Conservation (phyloP, 2,797 vertebrate genomes). For the Meriones psammophilus region DNA sequence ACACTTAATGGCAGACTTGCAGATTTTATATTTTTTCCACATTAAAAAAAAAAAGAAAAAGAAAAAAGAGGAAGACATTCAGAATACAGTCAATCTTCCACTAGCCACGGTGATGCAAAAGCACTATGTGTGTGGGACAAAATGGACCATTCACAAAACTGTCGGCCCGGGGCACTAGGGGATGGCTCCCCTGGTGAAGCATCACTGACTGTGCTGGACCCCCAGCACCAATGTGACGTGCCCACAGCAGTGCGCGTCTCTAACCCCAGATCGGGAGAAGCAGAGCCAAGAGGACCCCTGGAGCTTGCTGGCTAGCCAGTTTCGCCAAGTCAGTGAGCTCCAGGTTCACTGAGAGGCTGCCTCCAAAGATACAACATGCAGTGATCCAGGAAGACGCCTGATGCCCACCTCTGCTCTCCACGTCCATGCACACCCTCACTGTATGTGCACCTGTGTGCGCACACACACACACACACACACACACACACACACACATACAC, state of each 20-base stretch:
- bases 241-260: neutral
- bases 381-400: neutral
- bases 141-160: neutral
- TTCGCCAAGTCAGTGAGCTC: neutral
- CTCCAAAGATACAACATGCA: neutral
- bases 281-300: neutral
- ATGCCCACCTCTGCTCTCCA: neutral
- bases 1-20: neutral
- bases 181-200: neutral
- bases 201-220: neutral
- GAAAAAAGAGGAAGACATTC: neutral
- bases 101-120: conserved; percentile 26
- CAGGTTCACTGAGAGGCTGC: neutral
- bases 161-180: neutral
- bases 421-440: neutral
- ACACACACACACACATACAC: no score
- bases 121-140: neutral
- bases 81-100: neutral
- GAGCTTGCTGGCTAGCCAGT: no score
- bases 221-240: neutral
- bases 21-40: neutral
- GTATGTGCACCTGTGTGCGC: neutral
- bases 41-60: neutral
- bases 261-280: neutral
- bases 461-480: no score